Conservation (phyloP, 30 jellyfish, hydroid and myxozoan species). For the Euphysa ruthae region DNA sequence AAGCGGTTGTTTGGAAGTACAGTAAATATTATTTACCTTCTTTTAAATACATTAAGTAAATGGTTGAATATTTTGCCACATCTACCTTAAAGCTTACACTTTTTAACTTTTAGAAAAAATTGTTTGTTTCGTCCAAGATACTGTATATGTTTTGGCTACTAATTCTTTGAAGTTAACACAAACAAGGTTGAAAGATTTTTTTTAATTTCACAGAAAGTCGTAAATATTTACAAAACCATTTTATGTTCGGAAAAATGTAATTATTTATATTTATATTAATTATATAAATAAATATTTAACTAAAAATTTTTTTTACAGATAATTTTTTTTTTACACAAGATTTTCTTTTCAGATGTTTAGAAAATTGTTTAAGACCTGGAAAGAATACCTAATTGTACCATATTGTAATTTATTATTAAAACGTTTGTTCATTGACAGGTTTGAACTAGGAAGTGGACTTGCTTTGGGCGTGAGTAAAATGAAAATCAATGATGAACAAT, state of each 20-base stretch:
- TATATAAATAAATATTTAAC: neutral
- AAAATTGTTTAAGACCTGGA: neutral
- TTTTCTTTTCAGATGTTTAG: neutral
- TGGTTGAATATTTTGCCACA: too few species aligned
- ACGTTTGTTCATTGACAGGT: constrained; percentile 21
- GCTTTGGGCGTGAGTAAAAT: constrained; percentile 34
- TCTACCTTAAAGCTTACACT: too few species aligned
- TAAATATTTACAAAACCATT: too few species aligned
- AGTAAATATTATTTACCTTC: constrained; percentile 14
- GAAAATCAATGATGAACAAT: constrained; percentile 50
- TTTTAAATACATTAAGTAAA: too few species aligned
- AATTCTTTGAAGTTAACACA: too few species aligned
- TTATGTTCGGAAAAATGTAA: too few species aligned
- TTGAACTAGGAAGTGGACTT: constrained; percentile 71
- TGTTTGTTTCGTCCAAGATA: too few species aligned
- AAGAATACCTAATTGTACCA: neutral
- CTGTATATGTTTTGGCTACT: too few species aligned
- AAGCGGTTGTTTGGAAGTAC: constrained; percentile 60
- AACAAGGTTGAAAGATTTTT: too few species aligned
- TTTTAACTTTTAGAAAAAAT: too few species aligned
- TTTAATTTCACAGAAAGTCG: too few species aligned
- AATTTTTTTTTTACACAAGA: neutral
- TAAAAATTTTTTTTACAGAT: neutral
- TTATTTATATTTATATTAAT: too few species aligned
- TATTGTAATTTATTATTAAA: neutral